Evolutionary conservation across 1,140 invertebrate genomes (phyloP).

Genomic region (Hycleus cichorii): DNA sequence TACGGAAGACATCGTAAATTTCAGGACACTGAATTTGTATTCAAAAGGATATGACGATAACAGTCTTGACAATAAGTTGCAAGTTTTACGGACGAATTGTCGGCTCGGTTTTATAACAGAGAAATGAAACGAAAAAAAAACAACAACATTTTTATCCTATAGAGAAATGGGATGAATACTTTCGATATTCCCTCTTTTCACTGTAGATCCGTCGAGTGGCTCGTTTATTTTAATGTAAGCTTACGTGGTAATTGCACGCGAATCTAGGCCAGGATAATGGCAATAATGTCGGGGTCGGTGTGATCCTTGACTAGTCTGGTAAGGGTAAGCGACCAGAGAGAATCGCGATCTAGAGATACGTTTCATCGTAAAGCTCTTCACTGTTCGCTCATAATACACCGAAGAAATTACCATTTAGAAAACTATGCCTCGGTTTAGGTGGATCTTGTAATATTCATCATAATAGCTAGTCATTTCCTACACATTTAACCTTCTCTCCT

Average conservation of each 20-base stretch:
- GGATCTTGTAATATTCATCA: slow-evolving; percentile 30
- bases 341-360: slow-evolving; percentile 28
- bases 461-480: slow-evolving; percentile 33
- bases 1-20: slow-evolving; percentile 14
- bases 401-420: slow-evolving; percentile 32
- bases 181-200: too few species aligned
- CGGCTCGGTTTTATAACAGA: slow-evolving; percentile 4
- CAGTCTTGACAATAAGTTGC: slow-evolving; percentile 8
- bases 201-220: too few species aligned
- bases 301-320: not conserved
- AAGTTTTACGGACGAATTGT: slow-evolving; percentile 11
- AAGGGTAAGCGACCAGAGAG: slow-evolving; percentile 7
- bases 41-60: slow-evolving; percentile 8
- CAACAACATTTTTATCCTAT: slow-evolving; percentile 1
- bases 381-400: slow-evolving; percentile 24
- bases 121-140: slow-evolving; percentile 1
- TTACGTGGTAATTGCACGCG: slow-evolving; percentile 8
- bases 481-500: slow-evolving; percentile 18
- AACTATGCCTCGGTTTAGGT: slow-evolving; percentile 6
- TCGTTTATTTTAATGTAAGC: not conserved
- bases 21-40: slow-evolving; percentile 13
- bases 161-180: not conserved
- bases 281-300: slow-evolving; percentile 4
- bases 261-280: slow-evolving; percentile 20
- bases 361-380: slow-evolving; percentile 21